These are phyloP conservation scores for Champsocephalus gunnari DNA, from an alignment of 2,797 vertebrate genomes.

Conservation along the genomic window DNA sequence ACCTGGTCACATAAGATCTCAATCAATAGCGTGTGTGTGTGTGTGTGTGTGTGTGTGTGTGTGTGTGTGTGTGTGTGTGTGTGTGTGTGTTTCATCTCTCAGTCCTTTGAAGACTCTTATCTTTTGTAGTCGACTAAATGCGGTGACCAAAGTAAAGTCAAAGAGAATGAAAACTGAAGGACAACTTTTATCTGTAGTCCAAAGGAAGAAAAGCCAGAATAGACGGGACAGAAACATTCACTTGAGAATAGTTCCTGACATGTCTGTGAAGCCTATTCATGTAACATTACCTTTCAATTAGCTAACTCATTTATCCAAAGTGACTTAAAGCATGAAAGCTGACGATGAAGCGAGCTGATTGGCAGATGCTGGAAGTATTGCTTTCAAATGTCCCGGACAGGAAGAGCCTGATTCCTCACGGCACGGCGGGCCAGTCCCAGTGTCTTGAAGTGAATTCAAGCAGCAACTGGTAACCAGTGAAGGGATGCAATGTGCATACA, in stretches of 20 bases:
- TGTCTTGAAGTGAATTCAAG: too few relatives aligned
- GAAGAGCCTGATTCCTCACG: too few relatives aligned
- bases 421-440: too few relatives aligned
- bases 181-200: slow-evolving; percentile 32
- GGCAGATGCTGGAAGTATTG: too few relatives aligned
- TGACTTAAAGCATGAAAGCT: too few relatives aligned
- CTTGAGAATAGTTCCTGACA: slow-evolving; percentile 3
- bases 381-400: too few relatives aligned
- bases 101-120: slow-evolving; percentile 31
- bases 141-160: slow-evolving; percentile 47
- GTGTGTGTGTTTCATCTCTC: slow-evolving; percentile 26
- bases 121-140: slow-evolving; percentile 5
- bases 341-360: too few relatives aligned
- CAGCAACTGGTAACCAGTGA: too few relatives aligned
- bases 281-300: too few relatives aligned
- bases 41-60: slow-evolving; percentile 7
- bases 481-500: neutral
- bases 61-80: slow-evolving; percentile 1
- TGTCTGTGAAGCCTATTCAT: slow-evolving; percentile 6
- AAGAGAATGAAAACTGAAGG: slow-evolving; percentile 36
- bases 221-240: neutral
- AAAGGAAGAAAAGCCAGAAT: neutral
- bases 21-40: slow-evolving; percentile 15
- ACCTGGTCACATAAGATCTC: slow-evolving; percentile 50
- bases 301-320: too few relatives aligned